Base-by-base conservation (phyloP, 2,888 invertebrate species). In the Iselma pallidipennis region DNA sequence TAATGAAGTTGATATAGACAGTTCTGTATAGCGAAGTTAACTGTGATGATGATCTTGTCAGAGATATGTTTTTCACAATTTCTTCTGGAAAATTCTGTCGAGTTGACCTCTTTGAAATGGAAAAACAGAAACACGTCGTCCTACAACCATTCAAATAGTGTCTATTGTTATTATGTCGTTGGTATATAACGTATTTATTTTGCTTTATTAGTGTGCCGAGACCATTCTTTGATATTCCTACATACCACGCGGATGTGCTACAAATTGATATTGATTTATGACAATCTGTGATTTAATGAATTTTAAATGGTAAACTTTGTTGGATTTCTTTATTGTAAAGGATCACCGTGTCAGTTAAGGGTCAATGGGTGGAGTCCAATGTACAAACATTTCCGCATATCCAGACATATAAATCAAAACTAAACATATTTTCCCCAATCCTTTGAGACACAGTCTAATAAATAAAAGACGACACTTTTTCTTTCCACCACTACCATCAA, bases 261-360 rank as follows among this genome's bases (percentile, higher is more conserved):
- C 73, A 74, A 74, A 74, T 74, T 74, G 73, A 71, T 74, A 74
- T 72, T 74, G 73, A 74, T 74, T 74, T 74, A 74, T 71, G 62
- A 65, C 65, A 61, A 53, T 60, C 55, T 62, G 65, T 64, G 60
- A 66, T 66, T 51, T 60, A 62, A 66, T 67, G 69, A 69, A 69
- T 67, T 67, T 59, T 59, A 61, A 61, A 61, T 62, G 61, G 19
- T 10, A 14, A 21, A 29, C 45, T 45, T 25, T 42, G 42, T 57
- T 53, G 55, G 57, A 51, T 51, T 61, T 59, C 54, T 55, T 52
- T 65, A 54, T 54, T 54, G 37, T 37, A 23, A 54, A 45, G 23
- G 45, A 45, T 45, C 54, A 52, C 1, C 16, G 54, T 54, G 54
- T 54, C 54, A 54, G 42, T 33, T 53, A 21, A 65, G 65, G 65